Percentiles rank a stretch among this genome's conserved stretches.
phyloP scores from a whole-genome alignment of 2,113 vertebrate genomes.

The Grallaria varia region DNA sequence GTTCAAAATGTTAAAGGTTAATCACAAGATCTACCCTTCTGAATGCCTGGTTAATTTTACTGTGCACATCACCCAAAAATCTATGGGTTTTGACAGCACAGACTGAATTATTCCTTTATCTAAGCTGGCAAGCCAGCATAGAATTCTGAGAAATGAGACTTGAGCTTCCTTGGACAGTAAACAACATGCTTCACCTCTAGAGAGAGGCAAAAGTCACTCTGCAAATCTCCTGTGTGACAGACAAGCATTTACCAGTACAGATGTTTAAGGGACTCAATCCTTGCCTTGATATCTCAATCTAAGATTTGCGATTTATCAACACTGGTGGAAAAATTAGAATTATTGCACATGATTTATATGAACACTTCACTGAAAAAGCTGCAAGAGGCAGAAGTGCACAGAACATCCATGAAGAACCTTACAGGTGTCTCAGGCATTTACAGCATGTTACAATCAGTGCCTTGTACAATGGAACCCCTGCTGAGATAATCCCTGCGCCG shows the following conservation, averaged over 20 bases:
- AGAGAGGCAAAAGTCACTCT: neutral
- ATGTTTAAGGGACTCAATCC: neutral
- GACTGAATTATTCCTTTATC: neutral
- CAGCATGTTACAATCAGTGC: neutral
- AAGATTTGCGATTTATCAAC: neutral
- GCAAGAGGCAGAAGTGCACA: neutral
- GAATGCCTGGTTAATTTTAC: slow-evolving; percentile 1
- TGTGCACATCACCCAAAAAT: neutral
- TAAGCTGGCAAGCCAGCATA: slow-evolving; percentile 11
- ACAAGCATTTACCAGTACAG: neutral
- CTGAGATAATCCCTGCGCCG: neutral
- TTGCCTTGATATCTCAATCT: neutral
- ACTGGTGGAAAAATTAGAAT: neutral
- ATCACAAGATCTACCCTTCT: neutral
- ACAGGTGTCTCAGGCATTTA: neutral
- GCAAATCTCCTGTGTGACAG: neutral
- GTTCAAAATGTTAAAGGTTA: slow-evolving; percentile 30
- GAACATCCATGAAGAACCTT: neutral
- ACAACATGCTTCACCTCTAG: neutral
- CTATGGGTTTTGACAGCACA: slow-evolving; percentile 7
- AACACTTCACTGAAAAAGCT: neutral
- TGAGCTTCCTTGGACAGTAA: slow-evolving; percentile 21
- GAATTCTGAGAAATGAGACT: neutral
- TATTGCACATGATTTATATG: neutral
- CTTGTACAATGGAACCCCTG: neutral